phyloP scores from a whole-genome alignment of 2,797 vertebrate species.

The Spheniscus humboldti region DNA sequence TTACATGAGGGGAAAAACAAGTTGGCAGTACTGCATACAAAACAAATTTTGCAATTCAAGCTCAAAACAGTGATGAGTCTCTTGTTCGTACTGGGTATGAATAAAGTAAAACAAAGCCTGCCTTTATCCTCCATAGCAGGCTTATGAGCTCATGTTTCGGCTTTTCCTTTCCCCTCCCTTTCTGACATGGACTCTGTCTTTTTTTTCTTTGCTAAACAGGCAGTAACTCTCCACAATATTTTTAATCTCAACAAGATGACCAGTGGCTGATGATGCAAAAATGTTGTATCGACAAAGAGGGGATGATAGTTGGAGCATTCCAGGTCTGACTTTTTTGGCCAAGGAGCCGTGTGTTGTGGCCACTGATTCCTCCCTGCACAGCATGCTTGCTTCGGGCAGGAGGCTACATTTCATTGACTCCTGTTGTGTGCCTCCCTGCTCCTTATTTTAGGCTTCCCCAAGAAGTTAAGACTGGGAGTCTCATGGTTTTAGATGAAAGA shows the following conservation, averaged over 20 bases:
- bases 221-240: neutral
- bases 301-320: neutral
- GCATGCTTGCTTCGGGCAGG: neutral
- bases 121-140: neutral
- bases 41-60: neutral
- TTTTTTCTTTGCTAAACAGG: neutral
- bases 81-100: conserved; percentile 19
- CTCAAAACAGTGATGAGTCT: conserved; percentile 26
- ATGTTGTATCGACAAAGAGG: neutral
- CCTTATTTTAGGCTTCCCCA: conserved; percentile 4
- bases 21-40: neutral
- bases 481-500: conserved; percentile 39
- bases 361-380: neutral
- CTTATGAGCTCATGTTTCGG: conserved; percentile 19
- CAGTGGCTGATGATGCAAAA: conserved; percentile 6
- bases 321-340: neutral
- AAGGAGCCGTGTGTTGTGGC: neutral
- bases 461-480: neutral
- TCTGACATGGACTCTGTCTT: neutral
- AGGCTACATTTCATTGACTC: neutral
- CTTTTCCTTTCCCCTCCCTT: conserved; percentile 9
- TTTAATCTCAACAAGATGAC: conserved; percentile 9
- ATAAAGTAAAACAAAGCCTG: conserved; percentile 37
- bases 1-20: neutral
- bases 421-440: neutral